phyloP scores from a whole-genome alignment of 2,888 invertebrate species.

The Lumbricus terrestris region DNA sequence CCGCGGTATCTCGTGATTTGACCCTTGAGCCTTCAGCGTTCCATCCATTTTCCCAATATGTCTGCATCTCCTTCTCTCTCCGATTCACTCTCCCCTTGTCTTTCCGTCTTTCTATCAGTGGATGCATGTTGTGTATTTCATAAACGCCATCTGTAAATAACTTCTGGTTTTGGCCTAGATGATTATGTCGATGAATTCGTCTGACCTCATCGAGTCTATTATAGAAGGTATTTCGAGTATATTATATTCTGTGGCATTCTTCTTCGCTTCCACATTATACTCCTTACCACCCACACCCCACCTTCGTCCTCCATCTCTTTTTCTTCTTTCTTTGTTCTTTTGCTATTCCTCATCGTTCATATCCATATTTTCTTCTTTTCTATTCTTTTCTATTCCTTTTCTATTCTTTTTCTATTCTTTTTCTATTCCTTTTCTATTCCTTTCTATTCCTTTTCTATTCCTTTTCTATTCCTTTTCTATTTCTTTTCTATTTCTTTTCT shows the following conservation, averaged over 20 bases:
- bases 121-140: neutral
- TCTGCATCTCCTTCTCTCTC: neutral
- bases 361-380: neutral
- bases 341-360: neutral
- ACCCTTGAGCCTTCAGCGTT: neutral
- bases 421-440: no score
- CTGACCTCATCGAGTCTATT: neutral
- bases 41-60: neutral
- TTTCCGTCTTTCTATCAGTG: neutral
- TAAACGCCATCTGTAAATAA: neutral
- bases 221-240: no score
- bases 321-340: neutral
- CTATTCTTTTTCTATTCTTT: no score
- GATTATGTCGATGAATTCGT: neutral
- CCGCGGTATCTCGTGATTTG: neutral
- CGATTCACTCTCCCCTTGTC: neutral
- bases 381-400: no score
- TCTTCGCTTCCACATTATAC: neutral
- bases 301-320: neutral
- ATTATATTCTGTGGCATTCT: neutral
- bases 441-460: neutral
- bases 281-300: neutral
- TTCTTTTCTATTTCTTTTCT: neutral
- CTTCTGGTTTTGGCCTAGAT: neutral
- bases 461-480: no score